A percentile compares a stretch with the other conserved stretches of the same genome.
Evolutionary conservation across 2,113 vertebrate species (phyloP).

Genomic region (Talpa occidentalis): DNA sequence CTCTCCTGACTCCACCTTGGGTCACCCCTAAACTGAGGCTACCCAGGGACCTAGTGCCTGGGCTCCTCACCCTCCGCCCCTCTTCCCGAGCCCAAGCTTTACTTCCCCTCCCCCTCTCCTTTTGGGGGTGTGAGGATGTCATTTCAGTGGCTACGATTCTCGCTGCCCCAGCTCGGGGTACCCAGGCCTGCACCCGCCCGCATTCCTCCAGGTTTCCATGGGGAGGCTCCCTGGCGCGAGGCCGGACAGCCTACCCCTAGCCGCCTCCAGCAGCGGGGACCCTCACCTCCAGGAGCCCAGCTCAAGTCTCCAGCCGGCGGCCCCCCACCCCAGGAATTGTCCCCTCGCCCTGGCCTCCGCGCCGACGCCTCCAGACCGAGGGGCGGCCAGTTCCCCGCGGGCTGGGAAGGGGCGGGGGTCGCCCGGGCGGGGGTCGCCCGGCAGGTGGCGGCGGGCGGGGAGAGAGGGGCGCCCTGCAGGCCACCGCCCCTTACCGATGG

Average conservation of each 20-base stretch:
- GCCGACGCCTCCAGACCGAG: neutral
- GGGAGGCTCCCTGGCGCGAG: neutral
- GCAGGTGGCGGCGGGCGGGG: neutral
- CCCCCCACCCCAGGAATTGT: neutral
- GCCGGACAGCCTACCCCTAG: neutral
- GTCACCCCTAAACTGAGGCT: neutral
- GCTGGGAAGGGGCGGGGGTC: neutral
- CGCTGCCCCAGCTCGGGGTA: conserved; percentile 1
- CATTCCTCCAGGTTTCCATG: neutral
- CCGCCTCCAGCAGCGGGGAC: neutral
- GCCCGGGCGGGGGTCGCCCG: neutral
- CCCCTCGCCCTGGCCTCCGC: neutral
- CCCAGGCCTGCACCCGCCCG: conserved; percentile 50
- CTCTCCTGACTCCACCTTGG: neutral
- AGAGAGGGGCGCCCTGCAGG: conserved; percentile 14
- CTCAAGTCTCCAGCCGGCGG: neutral
- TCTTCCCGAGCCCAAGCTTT: neutral
- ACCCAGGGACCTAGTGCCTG: neutral
- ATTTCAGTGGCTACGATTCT: neutral
- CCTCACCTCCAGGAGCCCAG: neutral
- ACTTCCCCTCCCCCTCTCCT: neutral
- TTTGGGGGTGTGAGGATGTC: neutral
- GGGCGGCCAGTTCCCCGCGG: neutral
- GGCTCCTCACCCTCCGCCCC: neutral
- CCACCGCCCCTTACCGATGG: conserved; percentile 92